These are phyloP conservation scores for Apantesis nais DNA, from an alignment of 2,888 invertebrate genomes.

Conservation along the genomic window DNA sequence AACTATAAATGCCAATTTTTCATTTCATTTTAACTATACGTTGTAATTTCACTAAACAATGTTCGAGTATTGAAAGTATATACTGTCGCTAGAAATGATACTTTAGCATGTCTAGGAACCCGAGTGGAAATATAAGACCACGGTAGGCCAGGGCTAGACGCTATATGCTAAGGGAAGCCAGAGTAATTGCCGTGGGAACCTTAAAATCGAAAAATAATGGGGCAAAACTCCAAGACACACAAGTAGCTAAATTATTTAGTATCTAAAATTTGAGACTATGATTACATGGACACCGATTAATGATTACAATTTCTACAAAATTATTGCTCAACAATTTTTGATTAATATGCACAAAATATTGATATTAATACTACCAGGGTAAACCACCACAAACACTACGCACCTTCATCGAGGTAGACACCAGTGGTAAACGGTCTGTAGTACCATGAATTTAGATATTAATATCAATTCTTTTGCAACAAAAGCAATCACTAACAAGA, in stretches of 20 bases:
- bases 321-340: slow-evolving; percentile 40
- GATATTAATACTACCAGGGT: slow-evolving; percentile 5
- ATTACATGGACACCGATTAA: slow-evolving; percentile 56
- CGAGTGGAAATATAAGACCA: slow-evolving; percentile 26
- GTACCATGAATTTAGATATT: not conserved
- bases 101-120: slow-evolving; percentile 30
- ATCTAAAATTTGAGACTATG: slow-evolving; percentile 27
- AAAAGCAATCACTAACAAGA: slow-evolving; percentile 32
- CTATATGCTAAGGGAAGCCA: slow-evolving; percentile 12
- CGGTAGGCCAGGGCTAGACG: slow-evolving; percentile 10
- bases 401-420: not conserved
- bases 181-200: slow-evolving; percentile 10
- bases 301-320: slow-evolving; percentile 43
- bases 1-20: slow-evolving; percentile 84
- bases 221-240: slow-evolving; percentile 34
- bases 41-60: slow-evolving; percentile 76
- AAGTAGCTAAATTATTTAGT: slow-evolving; percentile 51
- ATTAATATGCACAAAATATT: slow-evolving; percentile 23
- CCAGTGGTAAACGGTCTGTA: not conserved
- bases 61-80: slow-evolving; percentile 62
- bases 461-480: slow-evolving; percentile 27
- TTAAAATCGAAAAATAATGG: slow-evolving; percentile 12
- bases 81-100: slow-evolving; percentile 61
- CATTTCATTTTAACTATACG: slow-evolving; percentile 75
- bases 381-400: not conserved